These are phyloP conservation scores for Natrix natrix DNA, from an alignment of 2,797 vertebrate genomes.

Conservation along the genomic window DNA sequence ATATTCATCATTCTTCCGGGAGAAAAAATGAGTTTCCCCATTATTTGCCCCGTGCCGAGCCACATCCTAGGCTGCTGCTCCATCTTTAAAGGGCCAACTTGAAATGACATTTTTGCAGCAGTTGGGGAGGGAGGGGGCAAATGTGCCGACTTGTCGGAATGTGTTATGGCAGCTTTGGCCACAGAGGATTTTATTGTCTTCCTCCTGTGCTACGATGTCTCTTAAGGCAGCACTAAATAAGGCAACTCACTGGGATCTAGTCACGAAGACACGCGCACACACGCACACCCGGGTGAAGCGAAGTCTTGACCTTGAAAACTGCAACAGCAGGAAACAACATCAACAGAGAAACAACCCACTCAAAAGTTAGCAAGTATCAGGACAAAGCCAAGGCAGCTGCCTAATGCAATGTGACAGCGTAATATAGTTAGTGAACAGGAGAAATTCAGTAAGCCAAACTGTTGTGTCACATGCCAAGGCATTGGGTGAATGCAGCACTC, in stretches of 20 bases:
- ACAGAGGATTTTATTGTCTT: not conserved
- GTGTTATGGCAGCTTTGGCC: not conserved
- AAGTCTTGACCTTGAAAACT: not conserved
- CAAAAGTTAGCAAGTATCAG: not conserved
- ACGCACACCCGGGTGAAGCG: not conserved
- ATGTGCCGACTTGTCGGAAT: not conserved
- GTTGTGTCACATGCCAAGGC: not conserved
- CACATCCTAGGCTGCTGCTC: not conserved
- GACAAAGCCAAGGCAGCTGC: not conserved
- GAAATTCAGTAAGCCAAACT: not conserved
- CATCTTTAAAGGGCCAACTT: not conserved
- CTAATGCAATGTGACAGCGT: constrained; percentile 27
- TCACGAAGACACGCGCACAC: not conserved
- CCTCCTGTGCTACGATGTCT: not conserved
- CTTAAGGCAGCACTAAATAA: not conserved
- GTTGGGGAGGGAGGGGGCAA: rapidly evolving
- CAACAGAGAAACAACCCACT: not conserved
- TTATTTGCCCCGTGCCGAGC: not conserved
- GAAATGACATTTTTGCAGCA: not conserved
- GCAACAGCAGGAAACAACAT: not conserved
- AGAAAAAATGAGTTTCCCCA: not conserved
- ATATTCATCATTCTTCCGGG: not conserved
- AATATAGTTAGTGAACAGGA: not conserved
- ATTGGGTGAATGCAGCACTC: not conserved
- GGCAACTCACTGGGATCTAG: not conserved